A percentile compares a stretch with the other conserved stretches of the same genome.
Conservation (phyloP, 2,888 invertebrate species). For the Charanyca ferruginea region DNA sequence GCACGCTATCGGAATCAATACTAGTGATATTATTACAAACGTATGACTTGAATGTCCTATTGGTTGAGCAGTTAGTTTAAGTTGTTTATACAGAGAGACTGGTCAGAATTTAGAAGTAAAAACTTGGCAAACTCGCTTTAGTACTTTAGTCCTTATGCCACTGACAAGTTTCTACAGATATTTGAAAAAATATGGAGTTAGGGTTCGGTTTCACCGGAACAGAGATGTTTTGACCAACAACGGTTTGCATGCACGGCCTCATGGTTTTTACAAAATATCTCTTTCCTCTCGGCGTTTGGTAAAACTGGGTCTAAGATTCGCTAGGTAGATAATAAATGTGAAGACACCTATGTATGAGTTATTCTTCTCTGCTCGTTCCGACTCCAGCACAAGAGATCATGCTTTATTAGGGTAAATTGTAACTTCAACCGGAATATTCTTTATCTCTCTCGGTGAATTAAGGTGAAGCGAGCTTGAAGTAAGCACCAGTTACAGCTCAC, state of each 20-base stretch:
- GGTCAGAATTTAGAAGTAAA: not conserved
- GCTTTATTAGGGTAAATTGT: not conserved
- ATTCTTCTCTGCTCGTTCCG: too few relatives aligned
- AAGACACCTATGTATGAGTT: too few relatives aligned
- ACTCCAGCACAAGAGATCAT: too few relatives aligned
- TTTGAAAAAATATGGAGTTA: not conserved
- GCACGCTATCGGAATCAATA: slow-evolving; percentile 62
- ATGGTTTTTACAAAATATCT: too few relatives aligned
- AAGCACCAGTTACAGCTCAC: too few relatives aligned
- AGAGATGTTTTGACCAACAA: not conserved
- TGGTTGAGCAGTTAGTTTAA: not conserved
- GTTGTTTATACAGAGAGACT: not conserved
- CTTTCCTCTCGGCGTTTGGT: too few relatives aligned
- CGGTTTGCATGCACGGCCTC: not conserved
- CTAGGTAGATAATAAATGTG: too few relatives aligned
- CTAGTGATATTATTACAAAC: slow-evolving; percentile 27
- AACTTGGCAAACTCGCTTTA: too few relatives aligned
- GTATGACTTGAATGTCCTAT: slow-evolving; percentile 19
- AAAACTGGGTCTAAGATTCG: too few relatives aligned
- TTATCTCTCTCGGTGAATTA: too few relatives aligned
- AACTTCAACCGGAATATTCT: not conserved
- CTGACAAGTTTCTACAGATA: not conserved
- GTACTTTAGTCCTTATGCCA: not conserved
- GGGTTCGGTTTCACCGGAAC: not conserved
- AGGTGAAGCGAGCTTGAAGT: too few relatives aligned